Base-by-base conservation (phyloP, 2,888 invertebrate species). In the Spatulosminthurus flaviceps region DNA sequence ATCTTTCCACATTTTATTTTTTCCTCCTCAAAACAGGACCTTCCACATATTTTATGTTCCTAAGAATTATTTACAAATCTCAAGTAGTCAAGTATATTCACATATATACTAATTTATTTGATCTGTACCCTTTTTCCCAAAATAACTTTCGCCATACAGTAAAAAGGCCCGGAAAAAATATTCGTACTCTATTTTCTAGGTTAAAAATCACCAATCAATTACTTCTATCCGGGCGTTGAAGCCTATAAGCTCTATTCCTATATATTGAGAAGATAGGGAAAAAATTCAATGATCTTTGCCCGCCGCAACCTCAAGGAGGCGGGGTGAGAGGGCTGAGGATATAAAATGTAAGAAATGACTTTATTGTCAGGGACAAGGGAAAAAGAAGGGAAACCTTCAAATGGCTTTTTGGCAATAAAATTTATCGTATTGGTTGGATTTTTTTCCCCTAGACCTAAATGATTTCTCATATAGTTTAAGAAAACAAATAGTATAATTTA, bases 321-420 rank as follows among this genome's bases (percentile, higher is more conserved):
- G 21, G 22, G 21, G 1, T 1, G 28, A 67, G n/a, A 21, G 2
- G 24, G 11, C 26, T n/a, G 67, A 22, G 26, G 67, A 67, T 19
- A 24, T 28, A 64, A 26, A 67, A 26, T 28, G 13, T 28, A 64
- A 13, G 21, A 13, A 24, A 64, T 64, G n/a, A 26, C 67, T 64
- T n/a, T 22, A 64, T 22, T 64, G 26, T 9, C 24, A 64, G n/a
- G 16, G 64, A 7, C 13, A 24, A 67, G 28, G 7, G n/a, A n/a
- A n/a, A n/a, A n/a, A n/a, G n/a, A n/a, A n/a, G 26, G 67, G 29
- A 28, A 28, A 67, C 67, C 67, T 26, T 67, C 24, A 67, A 67
- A 67, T 67, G 67, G 67, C n/a, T 67, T 67, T 67, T 28, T 4
- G 26, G 16, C 28, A 28, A 67, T 67, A 7, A 29, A 67, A 67